Evolutionary conservation across 2,888 invertebrate genomes (phyloP).

Genomic region (Allacma fusca): DNA sequence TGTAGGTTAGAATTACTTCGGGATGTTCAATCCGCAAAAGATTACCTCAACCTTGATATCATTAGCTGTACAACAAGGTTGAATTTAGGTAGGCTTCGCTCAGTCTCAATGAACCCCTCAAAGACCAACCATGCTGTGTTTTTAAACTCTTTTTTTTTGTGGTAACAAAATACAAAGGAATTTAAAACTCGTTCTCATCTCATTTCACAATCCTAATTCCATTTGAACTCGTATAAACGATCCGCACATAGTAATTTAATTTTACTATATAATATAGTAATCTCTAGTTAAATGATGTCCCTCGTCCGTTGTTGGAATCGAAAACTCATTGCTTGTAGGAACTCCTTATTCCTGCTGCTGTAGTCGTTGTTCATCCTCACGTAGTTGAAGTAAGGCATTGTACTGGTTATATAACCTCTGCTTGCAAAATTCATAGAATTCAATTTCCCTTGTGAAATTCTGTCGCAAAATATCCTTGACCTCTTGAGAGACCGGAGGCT

Average conservation of each 20-base stretch:
- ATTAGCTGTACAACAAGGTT: not conserved
- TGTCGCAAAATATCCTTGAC: slow-evolving; percentile 84
- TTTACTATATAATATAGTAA: no score
- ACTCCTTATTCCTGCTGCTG: not conserved
- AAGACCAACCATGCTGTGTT: not conserved
- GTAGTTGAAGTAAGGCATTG: slow-evolving; percentile 66
- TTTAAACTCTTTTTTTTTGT: not conserved
- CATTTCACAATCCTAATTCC: not conserved
- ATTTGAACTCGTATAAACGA: no score
- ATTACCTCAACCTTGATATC: not conserved
- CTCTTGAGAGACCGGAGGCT: slow-evolving; percentile 84
- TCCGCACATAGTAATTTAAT: no score
- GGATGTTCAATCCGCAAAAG: no score
- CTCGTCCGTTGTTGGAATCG: no score
- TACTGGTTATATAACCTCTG: slow-evolving; percentile 84
- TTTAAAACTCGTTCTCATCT: not conserved
- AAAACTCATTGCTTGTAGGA: no score
- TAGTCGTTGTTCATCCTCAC: not conserved
- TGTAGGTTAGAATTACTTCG: no score
- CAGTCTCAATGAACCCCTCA: slow-evolving; percentile 16
- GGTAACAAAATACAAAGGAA: not conserved
- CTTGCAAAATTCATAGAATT: slow-evolving; percentile 89
- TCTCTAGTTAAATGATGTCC: no score
- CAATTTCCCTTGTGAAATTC: slow-evolving; percentile 88
- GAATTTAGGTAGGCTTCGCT: not conserved